Conservation (phyloP, 2,888 invertebrate species). For the Lottia gigantea region DNA sequence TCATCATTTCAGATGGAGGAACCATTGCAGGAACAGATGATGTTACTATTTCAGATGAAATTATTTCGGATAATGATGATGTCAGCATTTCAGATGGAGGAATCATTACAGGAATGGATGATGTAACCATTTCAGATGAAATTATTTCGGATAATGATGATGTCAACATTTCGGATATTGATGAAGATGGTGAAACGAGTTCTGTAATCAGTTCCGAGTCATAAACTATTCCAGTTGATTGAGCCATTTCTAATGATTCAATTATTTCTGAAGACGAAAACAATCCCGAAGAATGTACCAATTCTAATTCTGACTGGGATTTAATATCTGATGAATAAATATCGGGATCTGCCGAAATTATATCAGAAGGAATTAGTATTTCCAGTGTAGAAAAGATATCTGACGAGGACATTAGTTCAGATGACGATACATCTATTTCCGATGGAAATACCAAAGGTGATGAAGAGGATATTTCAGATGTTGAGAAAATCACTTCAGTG, state of each 20-base stretch:
- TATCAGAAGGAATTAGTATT: neutral
- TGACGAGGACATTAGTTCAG: neutral
- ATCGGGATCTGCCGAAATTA: neutral
- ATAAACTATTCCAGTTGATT: neutral
- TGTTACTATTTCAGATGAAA: slow-evolving; percentile 1
- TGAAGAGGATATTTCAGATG: neutral
- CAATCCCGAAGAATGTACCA: neutral
- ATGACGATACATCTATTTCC: neutral
- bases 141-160: neutral
- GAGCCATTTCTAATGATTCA: neutral
- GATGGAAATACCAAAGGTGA: neutral
- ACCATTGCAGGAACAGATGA: neutral
- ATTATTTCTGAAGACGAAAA: no score
- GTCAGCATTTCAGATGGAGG: neutral
- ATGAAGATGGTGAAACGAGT: neutral
- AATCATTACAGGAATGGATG: neutral
- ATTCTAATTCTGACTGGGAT: neutral
- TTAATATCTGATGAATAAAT: neutral
- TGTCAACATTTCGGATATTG: neutral
- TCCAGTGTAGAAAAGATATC: neutral
- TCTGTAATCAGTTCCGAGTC: neutral
- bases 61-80: neutral
- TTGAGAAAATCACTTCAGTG: neutral
- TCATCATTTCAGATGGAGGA: neutral
- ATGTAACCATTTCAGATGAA: neutral